Conservation (phyloP, 2,797 vertebrate species). For the Tarsius wallacei region DNA sequence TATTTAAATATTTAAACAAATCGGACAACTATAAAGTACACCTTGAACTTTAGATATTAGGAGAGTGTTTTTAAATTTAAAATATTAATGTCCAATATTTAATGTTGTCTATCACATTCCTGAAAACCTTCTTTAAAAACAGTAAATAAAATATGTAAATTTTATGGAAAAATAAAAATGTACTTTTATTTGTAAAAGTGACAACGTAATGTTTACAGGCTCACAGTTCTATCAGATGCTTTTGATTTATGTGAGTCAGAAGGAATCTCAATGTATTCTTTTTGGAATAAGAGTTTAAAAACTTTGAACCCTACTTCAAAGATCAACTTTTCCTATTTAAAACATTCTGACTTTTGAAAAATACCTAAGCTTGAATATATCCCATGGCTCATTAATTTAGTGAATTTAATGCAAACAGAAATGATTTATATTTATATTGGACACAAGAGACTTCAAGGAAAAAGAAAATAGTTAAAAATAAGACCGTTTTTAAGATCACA, state of each 20-base stretch:
- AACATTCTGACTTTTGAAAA: neutral
- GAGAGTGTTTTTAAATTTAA: conserved; percentile 40
- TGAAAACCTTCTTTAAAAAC: neutral
- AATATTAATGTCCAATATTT: neutral
- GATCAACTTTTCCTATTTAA: neutral
- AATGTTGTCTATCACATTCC: neutral
- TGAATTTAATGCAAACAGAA: conserved; percentile 58
- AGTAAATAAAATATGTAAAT: neutral
- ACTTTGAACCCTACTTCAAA: conserved; percentile 13
- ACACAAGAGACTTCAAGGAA: neutral
- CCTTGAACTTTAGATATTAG: neutral
- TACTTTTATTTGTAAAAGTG: conserved; percentile 32
- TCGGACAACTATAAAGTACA: neutral
- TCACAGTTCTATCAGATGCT: neutral
- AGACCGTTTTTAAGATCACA: neutral
- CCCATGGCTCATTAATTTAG: conserved; percentile 29
- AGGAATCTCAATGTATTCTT: neutral
- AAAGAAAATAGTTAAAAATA: conserved; percentile 44
- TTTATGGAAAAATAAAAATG: conserved; percentile 32
- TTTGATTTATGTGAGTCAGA: conserved; percentile 40
- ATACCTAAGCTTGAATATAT: neutral
- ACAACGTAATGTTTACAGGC: neutral
- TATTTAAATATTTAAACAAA: conserved; percentile 16
- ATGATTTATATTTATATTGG: conserved; percentile 47
- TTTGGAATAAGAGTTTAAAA: neutral